phyloP scores from a whole-genome alignment of 2,888 invertebrate species.

The Nephrocerus scutellatus region DNA sequence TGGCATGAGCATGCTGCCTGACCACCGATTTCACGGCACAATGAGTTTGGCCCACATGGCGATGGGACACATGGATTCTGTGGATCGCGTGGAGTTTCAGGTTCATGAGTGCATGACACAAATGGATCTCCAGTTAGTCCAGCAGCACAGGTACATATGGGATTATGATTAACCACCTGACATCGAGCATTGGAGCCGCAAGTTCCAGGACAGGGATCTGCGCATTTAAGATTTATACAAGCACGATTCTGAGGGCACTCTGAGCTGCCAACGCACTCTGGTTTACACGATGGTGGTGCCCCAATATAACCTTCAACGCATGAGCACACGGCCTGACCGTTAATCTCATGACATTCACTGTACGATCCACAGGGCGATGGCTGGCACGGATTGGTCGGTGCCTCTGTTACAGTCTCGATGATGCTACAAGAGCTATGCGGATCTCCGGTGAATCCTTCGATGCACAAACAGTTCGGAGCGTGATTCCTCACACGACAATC shows the following conservation, averaged over 20 bases:
- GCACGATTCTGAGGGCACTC: slow-evolving; percentile 60
- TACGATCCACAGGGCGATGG: slow-evolving; percentile 64
- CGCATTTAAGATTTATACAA: slow-evolving; percentile 58
- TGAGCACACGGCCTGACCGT: slow-evolving; percentile 58
- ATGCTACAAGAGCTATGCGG: slow-evolving; percentile 58
- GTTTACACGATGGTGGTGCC: slow-evolving; percentile 58
- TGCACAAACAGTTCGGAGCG: slow-evolving; percentile 69
- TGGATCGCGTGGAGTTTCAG: slow-evolving; percentile 42
- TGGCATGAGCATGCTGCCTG: slow-evolving; percentile 82
- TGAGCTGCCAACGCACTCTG: slow-evolving; percentile 60
- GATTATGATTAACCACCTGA: slow-evolving; percentile 61
- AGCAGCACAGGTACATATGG: slow-evolving; percentile 59
- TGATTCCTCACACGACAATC: slow-evolving; percentile 70
- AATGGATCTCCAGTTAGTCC: slow-evolving; percentile 62
- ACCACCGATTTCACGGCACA: slow-evolving; percentile 70
- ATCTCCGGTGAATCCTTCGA: slow-evolving; percentile 65
- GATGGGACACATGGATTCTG: slow-evolving; percentile 70
- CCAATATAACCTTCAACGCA: slow-evolving; percentile 58
- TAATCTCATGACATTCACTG: slow-evolving; percentile 57
- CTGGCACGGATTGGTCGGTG: slow-evolving; percentile 51
- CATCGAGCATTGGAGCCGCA: slow-evolving; percentile 61
- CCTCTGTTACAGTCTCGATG: slow-evolving; percentile 34
- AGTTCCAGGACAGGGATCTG: slow-evolving; percentile 60
- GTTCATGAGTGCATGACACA: slow-evolving; percentile 50
- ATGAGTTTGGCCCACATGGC: slow-evolving; percentile 77